A percentile compares a stretch with the other conserved stretches of the same genome.
Conservation (phyloP, 1,140 invertebrate genomes). For the Gerris buenoi region DNA sequence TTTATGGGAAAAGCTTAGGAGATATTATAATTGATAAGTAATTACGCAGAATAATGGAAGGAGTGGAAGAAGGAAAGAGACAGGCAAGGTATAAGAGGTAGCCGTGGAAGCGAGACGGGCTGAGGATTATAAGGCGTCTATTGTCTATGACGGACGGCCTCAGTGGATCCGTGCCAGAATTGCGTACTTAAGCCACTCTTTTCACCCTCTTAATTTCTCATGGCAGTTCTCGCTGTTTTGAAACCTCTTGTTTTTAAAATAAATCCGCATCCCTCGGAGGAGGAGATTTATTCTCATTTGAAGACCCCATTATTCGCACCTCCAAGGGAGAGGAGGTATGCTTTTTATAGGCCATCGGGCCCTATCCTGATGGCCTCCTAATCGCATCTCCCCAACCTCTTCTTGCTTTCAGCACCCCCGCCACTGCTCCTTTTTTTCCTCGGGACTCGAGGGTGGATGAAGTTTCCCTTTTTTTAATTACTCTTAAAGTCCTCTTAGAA, state of each 20-base stretch:
- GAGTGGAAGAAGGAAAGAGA: background rate
- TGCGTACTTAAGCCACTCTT: constrained; percentile 3
- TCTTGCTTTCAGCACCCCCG: background rate
- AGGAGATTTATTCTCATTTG: constrained; percentile 2
- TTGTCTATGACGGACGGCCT: background rate
- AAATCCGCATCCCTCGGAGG: background rate
- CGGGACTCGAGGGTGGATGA: too few species aligned
- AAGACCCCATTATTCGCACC: constrained; percentile 3
- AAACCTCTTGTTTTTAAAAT: constrained; percentile 4
- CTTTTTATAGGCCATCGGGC: constrained; percentile 3
- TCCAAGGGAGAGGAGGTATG: background rate
- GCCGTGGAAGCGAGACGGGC: too few species aligned
- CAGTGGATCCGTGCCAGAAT: background rate
- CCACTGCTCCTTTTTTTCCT: too few species aligned
- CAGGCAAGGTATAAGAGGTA: too few species aligned
- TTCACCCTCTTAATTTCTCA: constrained; percentile 4
- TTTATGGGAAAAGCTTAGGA: too few species aligned
- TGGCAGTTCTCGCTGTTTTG: background rate
- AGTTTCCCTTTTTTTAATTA: too few species aligned
- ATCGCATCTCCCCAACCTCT: background rate
- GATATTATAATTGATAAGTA: background rate
- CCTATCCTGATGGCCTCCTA: background rate
- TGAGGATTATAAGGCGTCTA: background rate
- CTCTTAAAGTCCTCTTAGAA: too few species aligned
- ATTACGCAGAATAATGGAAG: background rate